These are phyloP conservation scores for Phortica variegata DNA, from an alignment of 1,140 invertebrate species.

Conservation along the genomic window DNA sequence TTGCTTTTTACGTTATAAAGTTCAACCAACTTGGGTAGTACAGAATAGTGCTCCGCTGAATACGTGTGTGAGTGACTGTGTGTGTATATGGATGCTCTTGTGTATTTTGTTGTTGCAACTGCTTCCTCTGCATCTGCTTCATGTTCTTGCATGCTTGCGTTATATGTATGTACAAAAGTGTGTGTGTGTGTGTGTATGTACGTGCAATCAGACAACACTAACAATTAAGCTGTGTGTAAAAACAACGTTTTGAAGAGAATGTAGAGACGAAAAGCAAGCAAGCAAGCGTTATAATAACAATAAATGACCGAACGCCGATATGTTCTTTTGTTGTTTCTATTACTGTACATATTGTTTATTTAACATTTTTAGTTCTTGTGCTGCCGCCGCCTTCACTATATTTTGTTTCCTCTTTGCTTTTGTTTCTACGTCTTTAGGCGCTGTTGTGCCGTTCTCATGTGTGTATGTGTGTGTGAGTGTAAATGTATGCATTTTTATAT, in stretches of 20 bases:
- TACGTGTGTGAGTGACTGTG: slow-evolving; percentile 18
- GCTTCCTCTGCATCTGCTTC: slow-evolving; percentile 16
- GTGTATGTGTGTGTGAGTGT: slow-evolving; percentile 12
- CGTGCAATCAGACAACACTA: slow-evolving; percentile 14
- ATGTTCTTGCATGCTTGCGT: slow-evolving; percentile 24
- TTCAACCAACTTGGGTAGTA: no score
- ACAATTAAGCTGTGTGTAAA: no score
- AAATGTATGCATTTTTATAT: slow-evolving; percentile 6
- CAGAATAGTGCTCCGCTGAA: no score
- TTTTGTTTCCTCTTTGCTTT: slow-evolving; percentile 54
- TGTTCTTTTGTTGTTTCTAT: no score
- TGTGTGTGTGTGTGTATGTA: slow-evolving; percentile 8
- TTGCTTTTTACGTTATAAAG: slow-evolving; percentile 6
- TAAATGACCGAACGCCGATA: slow-evolving; percentile 9
- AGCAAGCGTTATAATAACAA: slow-evolving; percentile 10
- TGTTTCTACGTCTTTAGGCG: slow-evolving; percentile 36
- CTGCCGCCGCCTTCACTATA: slow-evolving; percentile 32
- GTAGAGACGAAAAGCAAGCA: not conserved
- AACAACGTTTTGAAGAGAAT: no score
- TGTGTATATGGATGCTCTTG: slow-evolving; percentile 22
- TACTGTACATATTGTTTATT: no score
- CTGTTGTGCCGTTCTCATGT: slow-evolving; percentile 28
- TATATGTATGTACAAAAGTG: slow-evolving; percentile 18
- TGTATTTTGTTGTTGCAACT: slow-evolving; percentile 19
- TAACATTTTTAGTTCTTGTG: no score